Conservation (phyloP, 23 tunicate genomes). For the Styela clava region DNA sequence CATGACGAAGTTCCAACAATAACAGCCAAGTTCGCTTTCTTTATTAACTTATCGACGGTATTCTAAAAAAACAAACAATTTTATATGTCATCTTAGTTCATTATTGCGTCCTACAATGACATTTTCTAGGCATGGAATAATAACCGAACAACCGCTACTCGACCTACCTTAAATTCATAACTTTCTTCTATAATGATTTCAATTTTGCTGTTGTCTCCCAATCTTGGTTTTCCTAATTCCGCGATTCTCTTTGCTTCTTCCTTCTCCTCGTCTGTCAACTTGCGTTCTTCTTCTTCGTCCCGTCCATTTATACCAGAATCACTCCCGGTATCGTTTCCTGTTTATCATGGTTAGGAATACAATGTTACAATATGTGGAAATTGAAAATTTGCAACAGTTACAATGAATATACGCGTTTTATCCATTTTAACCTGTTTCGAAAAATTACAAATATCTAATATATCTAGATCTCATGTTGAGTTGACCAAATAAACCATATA, state of each 20-base stretch:
- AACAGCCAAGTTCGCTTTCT: conserved; percentile 89
- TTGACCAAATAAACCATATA: too few species aligned
- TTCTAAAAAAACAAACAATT: conserved; percentile 39
- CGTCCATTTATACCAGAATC: conserved; percentile 88
- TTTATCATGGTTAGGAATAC: neutral
- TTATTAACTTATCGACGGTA: conserved; percentile 94
- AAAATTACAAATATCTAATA: too few species aligned
- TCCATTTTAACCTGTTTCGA: too few species aligned
- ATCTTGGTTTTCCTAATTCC: conserved; percentile 89
- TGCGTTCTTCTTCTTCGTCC: conserved; percentile 19
- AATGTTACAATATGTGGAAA: too few species aligned
- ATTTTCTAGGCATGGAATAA: too few species aligned
- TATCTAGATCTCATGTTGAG: too few species aligned
- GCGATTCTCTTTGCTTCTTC: conserved; percentile 92
- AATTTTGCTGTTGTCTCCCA: conserved; percentile 53
- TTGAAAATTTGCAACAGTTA: too few species aligned
- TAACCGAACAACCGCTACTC: neutral
- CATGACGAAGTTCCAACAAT: conserved; percentile 93
- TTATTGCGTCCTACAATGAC: neutral
- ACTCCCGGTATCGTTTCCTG: conserved; percentile 74
- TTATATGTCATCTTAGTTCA: neutral
- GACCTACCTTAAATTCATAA: conserved; percentile 84
- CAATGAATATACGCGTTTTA: too few species aligned
- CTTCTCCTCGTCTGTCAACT: conserved; percentile 31
- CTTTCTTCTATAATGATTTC: conserved; percentile 88